Evolutionary conservation across 2,888 invertebrate genomes (phyloP).

Genomic region (Nymphalis polychloros): DNA sequence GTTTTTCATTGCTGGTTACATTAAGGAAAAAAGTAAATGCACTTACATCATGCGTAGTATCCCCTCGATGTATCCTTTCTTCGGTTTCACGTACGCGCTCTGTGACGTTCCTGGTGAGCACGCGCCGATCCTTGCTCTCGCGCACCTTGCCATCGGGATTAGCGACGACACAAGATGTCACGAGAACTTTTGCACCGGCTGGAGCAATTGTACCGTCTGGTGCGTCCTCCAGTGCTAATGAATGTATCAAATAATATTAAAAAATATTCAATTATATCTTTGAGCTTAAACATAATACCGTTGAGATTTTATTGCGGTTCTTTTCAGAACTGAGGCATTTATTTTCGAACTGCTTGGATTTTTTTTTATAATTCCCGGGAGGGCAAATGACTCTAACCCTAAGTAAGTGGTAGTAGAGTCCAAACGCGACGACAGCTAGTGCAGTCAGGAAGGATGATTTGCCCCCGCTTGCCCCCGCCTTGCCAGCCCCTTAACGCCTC

Average conservation of each 20-base stretch:
- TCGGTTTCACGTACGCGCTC: slow-evolving; percentile 92
- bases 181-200: slow-evolving; percentile 64
- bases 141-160: slow-evolving; percentile 89
- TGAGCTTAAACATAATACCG: no score
- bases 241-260: background rate
- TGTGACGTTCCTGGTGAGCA: slow-evolving; percentile 90
- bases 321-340: no score
- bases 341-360: no score
- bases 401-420: no score
- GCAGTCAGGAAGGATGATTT: no score
- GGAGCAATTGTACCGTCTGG: slow-evolving; percentile 59
- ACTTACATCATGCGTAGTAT: slow-evolving; percentile 93
- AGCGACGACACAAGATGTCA: slow-evolving; percentile 77
- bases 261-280: background rate
- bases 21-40: background rate
- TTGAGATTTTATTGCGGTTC: no score
- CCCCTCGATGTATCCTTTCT: slow-evolving; percentile 90
- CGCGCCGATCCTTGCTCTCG: slow-evolving; percentile 89
- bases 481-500: no score
- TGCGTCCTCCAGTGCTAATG: slow-evolving; percentile 55
- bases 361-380: no score
- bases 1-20: slow-evolving; percentile 47
- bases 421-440: no score
- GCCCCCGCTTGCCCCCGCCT: no score
- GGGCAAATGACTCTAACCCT: no score